Evolutionary conservation across 2,113 vertebrate genomes (phyloP).

Genomic region (Nettapus auritus): DNA sequence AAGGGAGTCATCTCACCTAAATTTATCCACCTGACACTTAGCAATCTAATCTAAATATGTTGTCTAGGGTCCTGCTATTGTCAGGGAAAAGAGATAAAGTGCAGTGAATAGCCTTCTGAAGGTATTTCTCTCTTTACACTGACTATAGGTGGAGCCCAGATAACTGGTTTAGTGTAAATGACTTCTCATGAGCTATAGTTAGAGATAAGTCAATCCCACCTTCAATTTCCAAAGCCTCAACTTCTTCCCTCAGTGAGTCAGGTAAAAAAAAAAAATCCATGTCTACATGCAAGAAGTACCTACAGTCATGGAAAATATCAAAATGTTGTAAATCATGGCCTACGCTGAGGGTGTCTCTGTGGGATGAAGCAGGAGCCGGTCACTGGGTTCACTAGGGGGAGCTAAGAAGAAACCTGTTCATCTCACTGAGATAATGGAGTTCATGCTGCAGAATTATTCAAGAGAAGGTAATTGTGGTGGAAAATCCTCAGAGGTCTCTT

Average conservation of each 20-base stretch:
- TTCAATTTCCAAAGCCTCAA: background rate
- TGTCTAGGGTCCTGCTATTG: background rate
- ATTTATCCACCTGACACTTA: background rate
- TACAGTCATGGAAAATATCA: background rate
- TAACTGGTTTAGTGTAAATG: background rate
- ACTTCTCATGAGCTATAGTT: background rate
- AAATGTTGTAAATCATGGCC: background rate
- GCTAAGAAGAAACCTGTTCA: conserved; percentile 49
- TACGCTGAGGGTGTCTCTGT: background rate
- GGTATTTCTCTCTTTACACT: background rate
- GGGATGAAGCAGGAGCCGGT: background rate
- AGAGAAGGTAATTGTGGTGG: background rate
- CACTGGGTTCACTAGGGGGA: conserved; percentile 62
- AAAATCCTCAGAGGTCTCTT: background rate
- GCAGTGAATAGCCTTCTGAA: background rate
- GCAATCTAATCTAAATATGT: conserved; percentile 2
- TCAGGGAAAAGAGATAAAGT: background rate
- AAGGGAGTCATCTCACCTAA: background rate
- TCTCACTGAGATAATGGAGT: background rate
- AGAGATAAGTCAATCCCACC: background rate
- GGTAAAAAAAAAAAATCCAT: background rate
- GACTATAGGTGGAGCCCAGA: background rate
- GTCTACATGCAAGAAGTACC: background rate
- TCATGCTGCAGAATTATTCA: background rate
- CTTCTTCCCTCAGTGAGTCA: background rate